Evolutionary conservation across 2,797 vertebrate genomes (phyloP), one percentile per base, ranked within the genome.

Genomic region (Peromyscus attwateri): DNA sequence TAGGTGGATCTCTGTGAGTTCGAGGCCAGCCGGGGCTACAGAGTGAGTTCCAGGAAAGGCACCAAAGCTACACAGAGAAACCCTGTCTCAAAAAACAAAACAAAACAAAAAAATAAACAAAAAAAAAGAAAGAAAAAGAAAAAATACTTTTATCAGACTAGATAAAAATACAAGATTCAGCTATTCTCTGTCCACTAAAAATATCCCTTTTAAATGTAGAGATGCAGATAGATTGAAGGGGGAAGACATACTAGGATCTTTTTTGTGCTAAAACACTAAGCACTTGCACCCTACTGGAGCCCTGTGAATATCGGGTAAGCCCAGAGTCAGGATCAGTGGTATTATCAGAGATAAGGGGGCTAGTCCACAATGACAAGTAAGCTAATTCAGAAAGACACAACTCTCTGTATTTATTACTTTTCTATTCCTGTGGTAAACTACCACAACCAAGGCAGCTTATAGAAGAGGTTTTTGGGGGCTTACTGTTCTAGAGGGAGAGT

Each of bases 311-410:
- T 70, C 34, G 64, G 77, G 90, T 75, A 87, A 97, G 85, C 92
- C 89, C 95, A 79, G 80, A 92, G 77, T 97, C 70, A 88, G 93
- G 91, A 89, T 91, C 91, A 96, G 31, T 37, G 91, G 73, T 81
- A 84, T 66, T 71, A 89, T 81, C 75, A 96, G 49, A 87, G 37
- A 89, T 73, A 21, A 64, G 87, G 76, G 29, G 21, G 40, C 43
- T 92, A 82, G 55, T 94, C 89, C 40, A 85, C 92, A 94, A 83
- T 77, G 60, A 77, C 92, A 83, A 77, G 89, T 77, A 40, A 57
- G 49, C 91, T 85, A n/a, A 95, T 84, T 96, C 79, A 96, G 83
- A 97, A 96, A 96, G 70, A 71, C 31, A 76, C 23, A 34, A 73
- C 49, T 85, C 37, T 43, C 75, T 55, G 29, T 52, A 55, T 9